These are phyloP conservation scores for Porites australiensis DNA, from an alignment of 64 coral and sea anemone species.

Conservation along the genomic window DNA sequence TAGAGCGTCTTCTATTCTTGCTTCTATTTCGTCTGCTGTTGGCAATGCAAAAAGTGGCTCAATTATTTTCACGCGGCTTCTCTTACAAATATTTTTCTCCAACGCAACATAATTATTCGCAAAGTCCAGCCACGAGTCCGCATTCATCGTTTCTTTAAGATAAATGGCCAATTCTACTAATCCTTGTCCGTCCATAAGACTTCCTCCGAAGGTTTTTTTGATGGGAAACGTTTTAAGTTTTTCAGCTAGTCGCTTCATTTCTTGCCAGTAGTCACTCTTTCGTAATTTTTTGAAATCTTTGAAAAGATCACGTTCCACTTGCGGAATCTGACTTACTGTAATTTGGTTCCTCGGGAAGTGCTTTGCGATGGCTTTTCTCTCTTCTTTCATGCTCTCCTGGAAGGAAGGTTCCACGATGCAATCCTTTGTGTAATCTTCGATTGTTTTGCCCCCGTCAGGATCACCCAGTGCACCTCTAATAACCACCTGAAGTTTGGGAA, in stretches of 20 bases:
- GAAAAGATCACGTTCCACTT: slow-evolving; percentile 26
- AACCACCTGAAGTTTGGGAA: slow-evolving; percentile 35
- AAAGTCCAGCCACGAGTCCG: slow-evolving; percentile 50
- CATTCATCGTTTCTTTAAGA: slow-evolving; percentile 31
- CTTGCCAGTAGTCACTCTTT: neutral
- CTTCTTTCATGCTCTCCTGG: slow-evolving; percentile 39
- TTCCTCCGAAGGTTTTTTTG: slow-evolving; percentile 18
- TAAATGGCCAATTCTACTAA: slow-evolving; percentile 9
- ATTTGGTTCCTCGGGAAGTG: slow-evolving; percentile 30
- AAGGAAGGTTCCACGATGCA: neutral
- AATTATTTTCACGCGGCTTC: slow-evolving; percentile 29
- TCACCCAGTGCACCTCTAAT: neutral
- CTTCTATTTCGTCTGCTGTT: neutral
- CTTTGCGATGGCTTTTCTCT: slow-evolving; percentile 28
- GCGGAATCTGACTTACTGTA: slow-evolving; percentile 24
- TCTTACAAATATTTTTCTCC: slow-evolving; percentile 56
- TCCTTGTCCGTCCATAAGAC: slow-evolving; percentile 30
- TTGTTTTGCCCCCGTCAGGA: neutral
- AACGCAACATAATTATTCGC: slow-evolving; percentile 41
- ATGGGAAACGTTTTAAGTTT: slow-evolving; percentile 17
- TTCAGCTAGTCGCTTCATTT: neutral
- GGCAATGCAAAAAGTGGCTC: slow-evolving; percentile 27
- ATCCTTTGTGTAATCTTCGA: slow-evolving; percentile 33
- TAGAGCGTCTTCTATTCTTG: neutral
- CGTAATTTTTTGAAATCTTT: slow-evolving; percentile 38